These are phyloP conservation scores for Carpatolechia fugitivella DNA, from an alignment of 2,888 invertebrate species.

Conservation along the genomic window DNA sequence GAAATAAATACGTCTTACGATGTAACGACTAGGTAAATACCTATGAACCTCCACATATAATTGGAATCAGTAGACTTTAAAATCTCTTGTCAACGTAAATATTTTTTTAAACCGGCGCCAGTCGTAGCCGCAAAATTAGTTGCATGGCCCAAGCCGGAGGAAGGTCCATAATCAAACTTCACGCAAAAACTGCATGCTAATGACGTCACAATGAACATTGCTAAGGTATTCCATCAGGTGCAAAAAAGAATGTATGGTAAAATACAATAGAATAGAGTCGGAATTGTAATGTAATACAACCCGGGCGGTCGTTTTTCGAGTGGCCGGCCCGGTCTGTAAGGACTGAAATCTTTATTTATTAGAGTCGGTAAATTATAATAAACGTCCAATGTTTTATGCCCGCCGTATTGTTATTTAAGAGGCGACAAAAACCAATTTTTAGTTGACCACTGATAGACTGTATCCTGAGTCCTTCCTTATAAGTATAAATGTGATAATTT, in stretches of 20 bases:
- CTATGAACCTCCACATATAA: not conserved
- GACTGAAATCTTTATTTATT: slow-evolving; percentile 78
- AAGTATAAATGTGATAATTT: slow-evolving; percentile 4
- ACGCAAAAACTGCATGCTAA: slow-evolving; percentile 37
- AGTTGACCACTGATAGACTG: slow-evolving; percentile 2
- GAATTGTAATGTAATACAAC: slow-evolving; percentile 65
- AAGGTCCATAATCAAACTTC: slow-evolving; percentile 13
- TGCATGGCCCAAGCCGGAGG: not conserved
- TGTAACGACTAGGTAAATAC: too few species aligned
- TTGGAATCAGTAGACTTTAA: not conserved
- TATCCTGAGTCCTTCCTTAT: slow-evolving; percentile 4
- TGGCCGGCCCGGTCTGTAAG: slow-evolving; percentile 43
- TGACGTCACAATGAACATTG: slow-evolving; percentile 50
- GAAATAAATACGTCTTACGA: too few species aligned
- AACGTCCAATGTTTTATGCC: slow-evolving; percentile 61
- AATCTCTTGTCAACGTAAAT: not conserved
- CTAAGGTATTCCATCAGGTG: slow-evolving; percentile 67
- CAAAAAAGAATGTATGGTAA: slow-evolving; percentile 76
- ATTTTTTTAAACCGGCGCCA: too few species aligned
- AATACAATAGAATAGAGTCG: slow-evolving; percentile 73
- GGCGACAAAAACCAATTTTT: slow-evolving; percentile 41
- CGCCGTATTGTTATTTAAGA: slow-evolving; percentile 55
- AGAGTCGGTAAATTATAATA: slow-evolving; percentile 73
- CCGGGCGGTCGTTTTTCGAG: slow-evolving; percentile 75
- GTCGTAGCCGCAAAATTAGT: not conserved